A percentile compares a stretch with the other conserved stretches of the same genome.
phyloP scores from a whole-genome alignment of 2,113 vertebrate genomes.

The Cochlearius cochlearius region DNA sequence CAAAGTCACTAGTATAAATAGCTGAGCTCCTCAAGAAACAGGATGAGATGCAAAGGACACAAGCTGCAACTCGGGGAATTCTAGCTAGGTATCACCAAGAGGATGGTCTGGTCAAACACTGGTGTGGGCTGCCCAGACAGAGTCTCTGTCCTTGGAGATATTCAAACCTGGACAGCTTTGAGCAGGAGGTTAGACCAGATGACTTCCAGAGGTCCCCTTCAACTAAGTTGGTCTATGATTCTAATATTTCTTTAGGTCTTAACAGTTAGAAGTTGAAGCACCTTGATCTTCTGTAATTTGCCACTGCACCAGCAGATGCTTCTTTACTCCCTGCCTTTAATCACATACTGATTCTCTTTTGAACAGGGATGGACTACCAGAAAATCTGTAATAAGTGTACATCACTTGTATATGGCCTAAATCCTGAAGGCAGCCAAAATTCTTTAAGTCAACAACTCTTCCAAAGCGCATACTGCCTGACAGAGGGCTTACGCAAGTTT shows the following conservation, averaged over 20 bases:
- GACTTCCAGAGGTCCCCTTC: not conserved
- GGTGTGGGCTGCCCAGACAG: not conserved
- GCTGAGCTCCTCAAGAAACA: not conserved
- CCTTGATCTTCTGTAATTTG: not conserved
- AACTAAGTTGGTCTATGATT: not conserved
- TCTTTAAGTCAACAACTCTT: not conserved
- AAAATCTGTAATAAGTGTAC: not conserved
- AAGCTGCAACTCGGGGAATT: not conserved
- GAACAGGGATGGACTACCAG: not conserved
- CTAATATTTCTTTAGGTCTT: not conserved
- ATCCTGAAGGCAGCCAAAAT: not conserved
- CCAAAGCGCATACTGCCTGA: not conserved
- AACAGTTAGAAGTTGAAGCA: not conserved
- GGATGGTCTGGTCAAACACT: not conserved
- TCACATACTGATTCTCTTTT: not conserved
- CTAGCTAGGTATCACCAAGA: not conserved
- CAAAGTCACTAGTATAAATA: not conserved
- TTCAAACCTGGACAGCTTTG: not conserved
- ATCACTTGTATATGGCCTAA: not conserved
- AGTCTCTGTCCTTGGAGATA: not conserved
- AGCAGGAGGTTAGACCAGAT: not conserved
- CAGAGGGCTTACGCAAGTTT: not conserved
- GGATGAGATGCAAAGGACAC: not conserved
- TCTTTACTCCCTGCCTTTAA: not conserved
- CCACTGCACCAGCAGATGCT: not conserved